phyloP scores from a whole-genome alignment of 1,140 invertebrate genomes.

The Trypoxylus dichotomus region DNA sequence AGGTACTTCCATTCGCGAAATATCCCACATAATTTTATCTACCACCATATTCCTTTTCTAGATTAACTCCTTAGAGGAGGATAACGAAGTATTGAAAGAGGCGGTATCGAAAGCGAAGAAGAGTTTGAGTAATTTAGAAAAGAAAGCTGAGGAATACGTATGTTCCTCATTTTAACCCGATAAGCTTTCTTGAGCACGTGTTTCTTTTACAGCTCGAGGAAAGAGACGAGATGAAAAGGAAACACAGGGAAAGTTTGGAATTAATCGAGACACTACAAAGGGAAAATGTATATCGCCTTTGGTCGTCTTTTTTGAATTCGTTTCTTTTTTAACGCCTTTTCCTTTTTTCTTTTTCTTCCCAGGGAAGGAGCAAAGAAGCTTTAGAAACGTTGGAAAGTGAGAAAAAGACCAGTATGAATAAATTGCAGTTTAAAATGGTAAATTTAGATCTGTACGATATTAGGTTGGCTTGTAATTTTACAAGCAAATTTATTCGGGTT shows the following conservation, averaged over 20 bases:
- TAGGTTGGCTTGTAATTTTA: background rate
- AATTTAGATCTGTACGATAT: background rate
- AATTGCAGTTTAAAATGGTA: constrained; percentile 1
- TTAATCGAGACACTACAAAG: constrained; percentile 10
- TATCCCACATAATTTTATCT: background rate
- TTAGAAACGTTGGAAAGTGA: constrained; percentile 10
- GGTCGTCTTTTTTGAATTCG: background rate
- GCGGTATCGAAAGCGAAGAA: background rate
- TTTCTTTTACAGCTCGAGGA: constrained; percentile 15
- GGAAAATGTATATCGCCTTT: constrained; percentile 14
- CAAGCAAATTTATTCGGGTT: no score
- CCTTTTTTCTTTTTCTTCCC: background rate
- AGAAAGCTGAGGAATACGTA: constrained; percentile 16
- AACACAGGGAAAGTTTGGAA: constrained; percentile 26
- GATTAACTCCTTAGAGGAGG: constrained; percentile 10
- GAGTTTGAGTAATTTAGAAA: constrained; percentile 16
- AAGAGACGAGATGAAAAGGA: constrained; percentile 15
- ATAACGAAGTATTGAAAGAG: background rate
- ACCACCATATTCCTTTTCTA: background rate
- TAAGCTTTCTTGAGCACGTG: background rate
- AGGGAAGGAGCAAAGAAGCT: background rate
- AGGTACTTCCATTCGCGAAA: background rate
- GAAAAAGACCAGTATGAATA: background rate
- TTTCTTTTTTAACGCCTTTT: background rate
- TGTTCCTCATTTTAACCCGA: background rate